A percentile compares a stretch with the other conserved stretches of the same genome.
phyloP scores from a whole-genome alignment of 2,113 vertebrate genomes.

The Hystrix brachyura region DNA sequence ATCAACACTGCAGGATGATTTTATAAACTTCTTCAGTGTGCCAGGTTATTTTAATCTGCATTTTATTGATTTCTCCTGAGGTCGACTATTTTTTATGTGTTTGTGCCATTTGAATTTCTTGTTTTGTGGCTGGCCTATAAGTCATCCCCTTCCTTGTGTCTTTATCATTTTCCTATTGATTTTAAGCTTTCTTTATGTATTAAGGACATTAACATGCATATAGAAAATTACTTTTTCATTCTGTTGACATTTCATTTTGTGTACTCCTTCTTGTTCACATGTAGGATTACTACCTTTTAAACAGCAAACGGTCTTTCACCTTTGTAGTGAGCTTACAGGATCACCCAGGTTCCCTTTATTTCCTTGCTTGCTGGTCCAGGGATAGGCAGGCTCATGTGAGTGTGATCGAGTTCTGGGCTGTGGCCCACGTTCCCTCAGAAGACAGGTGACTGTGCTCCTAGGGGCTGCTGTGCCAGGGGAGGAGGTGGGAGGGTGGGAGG shows the following conservation, averaged over 20 bases:
- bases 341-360: neutral
- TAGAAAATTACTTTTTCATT: constrained; percentile 32
- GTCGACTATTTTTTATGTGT: neutral
- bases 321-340: neutral
- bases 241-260: constrained; percentile 33
- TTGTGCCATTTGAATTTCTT: constrained; percentile 10
- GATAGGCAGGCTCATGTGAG: neutral
- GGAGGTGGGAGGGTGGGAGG: neutral
- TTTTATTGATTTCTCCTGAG: constrained; percentile 46
- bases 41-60: constrained; percentile 37
- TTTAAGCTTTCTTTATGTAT: constrained; percentile 54
- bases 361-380: neutral
- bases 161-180: constrained; percentile 56
- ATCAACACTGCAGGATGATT: neutral
- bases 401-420: neutral
- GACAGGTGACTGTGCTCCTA: neutral
- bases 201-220: neutral
- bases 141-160: neutral
- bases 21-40: neutral
- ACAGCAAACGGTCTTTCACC: neutral
- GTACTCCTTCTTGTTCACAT: neutral
- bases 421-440: neutral
- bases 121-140: neutral
- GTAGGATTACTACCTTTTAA: neutral
- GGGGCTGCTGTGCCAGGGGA: neutral